Evolutionary conservation across 2,113 vertebrate genomes (phyloP).

Genomic region (Zosterops pallidus): DNA sequence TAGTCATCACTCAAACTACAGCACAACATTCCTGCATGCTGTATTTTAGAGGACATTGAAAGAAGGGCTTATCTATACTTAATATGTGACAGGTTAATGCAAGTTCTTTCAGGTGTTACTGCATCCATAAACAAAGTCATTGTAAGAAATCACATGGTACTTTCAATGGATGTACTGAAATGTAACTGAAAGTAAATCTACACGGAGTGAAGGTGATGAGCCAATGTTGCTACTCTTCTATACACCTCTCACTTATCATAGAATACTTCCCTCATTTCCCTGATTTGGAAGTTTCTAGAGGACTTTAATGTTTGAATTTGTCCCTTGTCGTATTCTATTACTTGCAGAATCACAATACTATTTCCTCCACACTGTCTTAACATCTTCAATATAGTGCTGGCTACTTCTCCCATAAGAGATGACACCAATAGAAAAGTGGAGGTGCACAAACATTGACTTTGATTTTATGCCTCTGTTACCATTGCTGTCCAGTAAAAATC

Average conservation of each 20-base stretch:
- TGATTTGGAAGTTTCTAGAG: not conserved
- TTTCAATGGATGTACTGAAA: not conserved
- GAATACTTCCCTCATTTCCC: not conserved
- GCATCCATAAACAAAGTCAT: not conserved
- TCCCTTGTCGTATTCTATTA: not conserved
- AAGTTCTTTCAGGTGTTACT: not conserved
- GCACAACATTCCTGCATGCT: not conserved
- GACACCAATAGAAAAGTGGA: accelerated
- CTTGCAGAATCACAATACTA: not conserved
- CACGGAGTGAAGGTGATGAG: not conserved
- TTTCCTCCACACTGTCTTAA: not conserved
- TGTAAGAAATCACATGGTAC: not conserved
- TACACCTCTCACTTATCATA: not conserved
- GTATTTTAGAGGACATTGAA: not conserved
- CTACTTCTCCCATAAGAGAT: not conserved
- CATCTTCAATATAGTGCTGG: not conserved
- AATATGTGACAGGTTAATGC: not conserved
- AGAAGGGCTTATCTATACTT: not conserved
- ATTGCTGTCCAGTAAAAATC: not conserved
- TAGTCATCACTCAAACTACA: not conserved
- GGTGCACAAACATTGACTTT: not conserved
- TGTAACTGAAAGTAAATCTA: not conserved
- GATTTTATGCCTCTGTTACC: not conserved
- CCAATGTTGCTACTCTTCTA: not conserved
- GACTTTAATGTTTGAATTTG: not conserved